Conservation (phyloP, 2,888 invertebrate genomes). For the Tanypteryx hageni region DNA sequence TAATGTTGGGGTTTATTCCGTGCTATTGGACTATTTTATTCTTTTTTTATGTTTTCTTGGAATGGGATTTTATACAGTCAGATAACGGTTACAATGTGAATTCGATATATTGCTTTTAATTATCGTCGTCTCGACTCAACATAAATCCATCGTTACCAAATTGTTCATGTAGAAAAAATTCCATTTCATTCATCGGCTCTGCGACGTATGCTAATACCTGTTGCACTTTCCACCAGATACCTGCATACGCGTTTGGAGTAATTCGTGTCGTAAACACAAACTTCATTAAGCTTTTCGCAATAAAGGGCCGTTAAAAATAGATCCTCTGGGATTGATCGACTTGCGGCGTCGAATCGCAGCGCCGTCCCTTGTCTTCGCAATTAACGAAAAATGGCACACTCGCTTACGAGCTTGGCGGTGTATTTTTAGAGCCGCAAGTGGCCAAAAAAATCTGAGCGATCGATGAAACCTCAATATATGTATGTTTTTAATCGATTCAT, state of each 20-base stretch:
- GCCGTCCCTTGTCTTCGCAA: not conserved
- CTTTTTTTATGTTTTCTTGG: too few relatives aligned
- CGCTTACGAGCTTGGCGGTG: not conserved
- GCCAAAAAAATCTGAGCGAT: not conserved
- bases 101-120: not conserved
- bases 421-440: not conserved
- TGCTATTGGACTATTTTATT: too few relatives aligned
- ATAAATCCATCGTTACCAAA: too few relatives aligned
- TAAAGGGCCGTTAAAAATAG: not conserved
- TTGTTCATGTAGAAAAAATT: too few relatives aligned
- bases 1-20: too few relatives aligned
- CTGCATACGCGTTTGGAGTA: not conserved
- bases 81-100: too few relatives aligned
- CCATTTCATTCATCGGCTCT: not conserved
- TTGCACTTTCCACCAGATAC: not conserved
- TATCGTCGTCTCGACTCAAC: not conserved
- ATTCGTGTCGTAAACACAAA: not conserved
- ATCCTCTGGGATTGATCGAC: not conserved
- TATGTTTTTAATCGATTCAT: not conserved
- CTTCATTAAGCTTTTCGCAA: not conserved
- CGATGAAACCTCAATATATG: not conserved
- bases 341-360: not conserved
- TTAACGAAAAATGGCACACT: slow-evolving; percentile 19
- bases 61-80: too few relatives aligned
- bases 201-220: not conserved